A percentile compares a stretch with the other conserved stretches of the same genome.
These are phyloP conservation scores for Trachymyrmex septentrionalis DNA, from an alignment of 1,140 invertebrate genomes.

Conservation along the genomic window DNA sequence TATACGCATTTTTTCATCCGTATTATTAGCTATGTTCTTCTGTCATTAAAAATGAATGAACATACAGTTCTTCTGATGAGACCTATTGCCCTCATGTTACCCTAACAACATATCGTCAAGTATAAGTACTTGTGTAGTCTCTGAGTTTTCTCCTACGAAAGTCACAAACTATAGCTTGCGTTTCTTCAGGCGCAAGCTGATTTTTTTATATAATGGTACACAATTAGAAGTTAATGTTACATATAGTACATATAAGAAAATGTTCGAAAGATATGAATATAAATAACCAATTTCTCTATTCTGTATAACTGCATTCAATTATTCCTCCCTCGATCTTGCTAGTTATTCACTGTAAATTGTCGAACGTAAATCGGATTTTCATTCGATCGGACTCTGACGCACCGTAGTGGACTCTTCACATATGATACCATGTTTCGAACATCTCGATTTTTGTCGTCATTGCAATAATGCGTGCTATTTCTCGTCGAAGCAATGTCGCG, in stretches of 20 bases:
- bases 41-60: slow-evolving; percentile 51
- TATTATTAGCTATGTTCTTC: slow-evolving; percentile 39
- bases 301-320: slow-evolving; percentile 54
- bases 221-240: too few species aligned
- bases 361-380: slow-evolving; percentile 63
- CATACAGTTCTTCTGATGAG: slow-evolving; percentile 6
- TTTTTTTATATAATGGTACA: not conserved
- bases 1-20: slow-evolving; percentile 16
- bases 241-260: not conserved
- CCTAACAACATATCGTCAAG: slow-evolving; percentile 14
- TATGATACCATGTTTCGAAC: slow-evolving; percentile 2
- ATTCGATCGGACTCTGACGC: slow-evolving; percentile 35
- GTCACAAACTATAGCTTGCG: not conserved
- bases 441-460: slow-evolving; percentile 18
- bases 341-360: slow-evolving; percentile 21
- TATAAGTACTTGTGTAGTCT: not conserved
- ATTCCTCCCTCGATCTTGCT: slow-evolving; percentile 45
- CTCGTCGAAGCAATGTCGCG: not conserved
- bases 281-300: slow-evolving; percentile 32
- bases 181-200: not conserved
- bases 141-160: not conserved
- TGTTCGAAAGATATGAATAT: not conserved
- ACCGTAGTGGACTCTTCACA: not conserved
- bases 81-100: slow-evolving; percentile 6
- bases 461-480: slow-evolving; percentile 46